These are phyloP conservation scores for Eptesicus fuscus DNA, from an alignment of 2,113 vertebrate species.

Conservation along the genomic window DNA sequence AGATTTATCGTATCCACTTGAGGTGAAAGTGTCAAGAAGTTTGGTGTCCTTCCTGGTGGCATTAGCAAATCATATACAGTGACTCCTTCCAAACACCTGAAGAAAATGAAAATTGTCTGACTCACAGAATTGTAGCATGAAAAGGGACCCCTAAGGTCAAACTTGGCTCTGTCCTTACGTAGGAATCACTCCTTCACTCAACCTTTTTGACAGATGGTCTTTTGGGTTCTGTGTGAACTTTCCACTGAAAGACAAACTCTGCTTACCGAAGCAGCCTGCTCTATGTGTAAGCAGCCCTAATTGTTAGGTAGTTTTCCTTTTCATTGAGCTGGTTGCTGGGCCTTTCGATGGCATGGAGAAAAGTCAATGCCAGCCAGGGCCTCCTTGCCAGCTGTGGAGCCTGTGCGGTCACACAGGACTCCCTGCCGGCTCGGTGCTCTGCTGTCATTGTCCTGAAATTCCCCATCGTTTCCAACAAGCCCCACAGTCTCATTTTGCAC, in stretches of 20 bases:
- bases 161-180: not conserved
- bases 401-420: accelerated
- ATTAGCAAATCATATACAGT: not conserved
- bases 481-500: not conserved
- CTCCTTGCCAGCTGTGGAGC: accelerated
- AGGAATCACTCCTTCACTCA: not conserved
- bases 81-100: not conserved
- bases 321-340: not conserved
- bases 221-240: not conserved
- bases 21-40: not conserved
- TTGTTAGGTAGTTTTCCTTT: not conserved
- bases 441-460: not conserved
- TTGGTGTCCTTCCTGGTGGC: not conserved
- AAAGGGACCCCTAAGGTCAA: not conserved
- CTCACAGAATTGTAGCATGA: not conserved
- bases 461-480: not conserved
- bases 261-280: not conserved
- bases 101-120: not conserved
- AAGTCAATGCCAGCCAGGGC: not conserved
- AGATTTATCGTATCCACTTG: not conserved
- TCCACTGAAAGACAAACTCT: not conserved
- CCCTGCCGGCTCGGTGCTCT: not conserved
- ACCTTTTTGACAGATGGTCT: not conserved
- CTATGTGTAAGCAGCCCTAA: not conserved
- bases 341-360: not conserved